A percentile compares a stretch with the other conserved stretches of the same genome.
These are phyloP conservation scores for Manis crassicaudata DNA, from an alignment of 2,797 vertebrate species.

Conservation along the genomic window DNA sequence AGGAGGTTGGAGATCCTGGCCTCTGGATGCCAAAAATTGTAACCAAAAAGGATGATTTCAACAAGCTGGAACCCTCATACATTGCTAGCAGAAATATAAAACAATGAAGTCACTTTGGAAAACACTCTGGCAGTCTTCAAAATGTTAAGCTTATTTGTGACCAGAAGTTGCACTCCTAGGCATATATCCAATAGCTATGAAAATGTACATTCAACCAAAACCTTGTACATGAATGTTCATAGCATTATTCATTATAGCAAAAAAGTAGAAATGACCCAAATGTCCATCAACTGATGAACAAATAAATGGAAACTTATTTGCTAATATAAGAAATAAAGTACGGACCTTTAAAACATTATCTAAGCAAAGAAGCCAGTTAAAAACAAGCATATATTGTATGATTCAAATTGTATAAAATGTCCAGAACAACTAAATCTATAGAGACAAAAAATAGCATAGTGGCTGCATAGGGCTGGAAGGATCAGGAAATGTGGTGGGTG, in stretches of 20 bases:
- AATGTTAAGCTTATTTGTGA: constrained; percentile 25
- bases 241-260: neutral
- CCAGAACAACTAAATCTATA: constrained; percentile 8
- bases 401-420: neutral
- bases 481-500: neutral
- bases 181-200: constrained; percentile 8
- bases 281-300: neutral
- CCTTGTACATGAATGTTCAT: neutral
- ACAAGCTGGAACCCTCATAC: neutral
- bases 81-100: neutral
- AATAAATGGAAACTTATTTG: constrained; percentile 13
- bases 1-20: neutral
- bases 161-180: neutral
- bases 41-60: neutral
- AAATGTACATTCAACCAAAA: neutral
- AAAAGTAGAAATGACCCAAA: neutral
- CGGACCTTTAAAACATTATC: neutral
- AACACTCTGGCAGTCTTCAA: constrained; percentile 25
- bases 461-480: neutral
- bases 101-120: neutral
- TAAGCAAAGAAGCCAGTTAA: constrained; percentile 30
- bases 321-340: constrained; percentile 1
- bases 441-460: neutral
- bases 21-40: constrained; percentile 7
- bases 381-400: neutral